Base-by-base conservation (phyloP, 2,113 vertebrate species). In the Aspidoscelis tigris region DNA sequence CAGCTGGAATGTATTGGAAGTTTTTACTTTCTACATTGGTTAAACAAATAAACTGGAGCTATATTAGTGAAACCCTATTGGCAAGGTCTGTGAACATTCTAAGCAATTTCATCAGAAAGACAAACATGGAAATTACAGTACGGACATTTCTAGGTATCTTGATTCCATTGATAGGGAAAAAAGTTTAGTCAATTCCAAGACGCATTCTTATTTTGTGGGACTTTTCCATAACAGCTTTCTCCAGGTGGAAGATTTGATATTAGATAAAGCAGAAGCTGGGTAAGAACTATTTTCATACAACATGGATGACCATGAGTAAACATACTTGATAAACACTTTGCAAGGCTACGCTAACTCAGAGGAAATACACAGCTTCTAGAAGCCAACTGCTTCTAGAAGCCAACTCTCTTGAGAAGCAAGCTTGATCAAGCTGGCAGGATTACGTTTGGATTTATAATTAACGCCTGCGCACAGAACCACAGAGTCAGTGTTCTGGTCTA, bases 401-500 rank as follows among this genome's bases (percentile, higher is more conserved):
- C 8, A 43, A 33, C 21, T 72, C 16, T 24, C 43, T 0, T 41
- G 58, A 74, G 44, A 66, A 24, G 61, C 8, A 55, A 82, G 73
- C 3, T 0, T 1, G 65, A 70, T 80, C 33, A 1, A 6, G 0
- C 41, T 64, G 68, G 33, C 72, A 58, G 53, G 41, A 66, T 41
- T 58, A 43, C 47, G 20, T 22, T 44, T 79, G 58, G 78, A 41
- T 72, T n/a, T 7, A 10, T 4, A 1, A 0, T 14, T 66, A 72
- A 74, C 0, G 3, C 43, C 1, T 16, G 0, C 0, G 39, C 11
- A 16, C 0, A 5, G 18, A 53, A 43, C 22, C 1, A 78, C 33
- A 26, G 41, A 55, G 0, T 74, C 76, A 65, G 77, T 85, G 33
- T 55, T 65, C 64, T 58, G 0, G 74, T 69, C 39, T 1, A 55